Base-by-base conservation (phyloP, 2,113 vertebrate species). In the Colistium nudipinnis region DNA sequence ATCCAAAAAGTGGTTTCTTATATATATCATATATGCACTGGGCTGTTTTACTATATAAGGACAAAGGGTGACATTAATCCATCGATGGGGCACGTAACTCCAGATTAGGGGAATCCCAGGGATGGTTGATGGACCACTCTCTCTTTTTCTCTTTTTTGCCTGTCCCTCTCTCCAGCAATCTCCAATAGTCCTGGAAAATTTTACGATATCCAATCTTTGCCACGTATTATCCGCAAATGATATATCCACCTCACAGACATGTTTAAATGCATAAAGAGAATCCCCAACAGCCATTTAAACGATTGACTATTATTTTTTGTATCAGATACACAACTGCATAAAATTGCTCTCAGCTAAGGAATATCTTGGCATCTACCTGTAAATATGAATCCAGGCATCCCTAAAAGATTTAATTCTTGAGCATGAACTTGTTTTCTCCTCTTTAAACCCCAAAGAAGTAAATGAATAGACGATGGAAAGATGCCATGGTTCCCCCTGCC, bases 141-240 rank as follows among this genome's bases (percentile, higher is more conserved):
- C 85, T 87, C 70, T 76, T 65, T 86, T 68, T 74, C 30, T 44
- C 47, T 82, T 67, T 84, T 53, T 54, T 60, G 54, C 76, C 51
- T 73, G 56, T 59, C 62, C 77, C 85, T 79, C 80, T 82, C 81
- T 82, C 85, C 80, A 72, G 69, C 74, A 88, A 76, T 78, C 76
- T 90, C 87, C 89, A 91, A 87, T 86, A 88, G 91, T 94, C 91
- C 93, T 76, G 80, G 86, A 83, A 87, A 87, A 80, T 81, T 90
- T 91, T 89, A 88, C 74, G 81, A 87, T 81, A 90, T 92, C 90
- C 90, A 87, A 92, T 91, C 85, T 91, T 88, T 88, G 87, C 86
- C 86, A 90, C 82, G 76, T 78, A 86, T 82, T 91, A 82, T 90
- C 89, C 80, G 51, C 73, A 88, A 86, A 78, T 86, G 84, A 88